Base-by-base conservation (phyloP, 2,797 vertebrate species). In the Crax fasciolata region DNA sequence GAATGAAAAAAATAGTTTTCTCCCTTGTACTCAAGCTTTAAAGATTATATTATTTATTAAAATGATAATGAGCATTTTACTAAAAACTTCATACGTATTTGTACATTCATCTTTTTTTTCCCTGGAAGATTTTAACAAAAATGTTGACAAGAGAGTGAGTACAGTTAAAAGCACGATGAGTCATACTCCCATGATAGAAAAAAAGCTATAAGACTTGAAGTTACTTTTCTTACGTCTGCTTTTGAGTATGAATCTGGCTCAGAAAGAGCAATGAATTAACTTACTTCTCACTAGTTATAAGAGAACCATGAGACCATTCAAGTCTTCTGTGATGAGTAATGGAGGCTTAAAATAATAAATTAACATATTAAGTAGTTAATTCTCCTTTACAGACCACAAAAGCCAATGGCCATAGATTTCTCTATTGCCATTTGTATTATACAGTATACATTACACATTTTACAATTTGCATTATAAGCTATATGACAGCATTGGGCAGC, bases 141-240 rank as follows among this genome's bases (percentile, higher is more conserved):
- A 27, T 21, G 2, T 39, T 71, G 28, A 9, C 63, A 88, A 77
- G 65, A 76, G 3, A 66, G 57, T 25, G 25, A 7, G 10, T 66
- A 63, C 41, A 83, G 57, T 94, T 70, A 58, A 85, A 88, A 94
- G 59, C n/a, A 16, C 27, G 8, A 46, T 75, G 90, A 95, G 35
- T 93, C 79, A 88, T 61, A 74, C 3, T 72, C 72, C 28, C 58
- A 71, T 51, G 61, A 80, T 38, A 77, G 61, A 59, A 84, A 70
- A 74, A 57, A 11, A 21, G 32, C 30, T 83, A 51, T n/a, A 54
- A 57, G 35, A 35, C 35, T 35, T 35, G 35, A 35, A 35, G n/a
- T 35, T 49, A 68, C 30, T 75, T 68, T 10, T 96, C 32, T 81
- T 2, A 2, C 43, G 38, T 58, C 32, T 89, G 38, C 10, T 81